phyloP scores from a whole-genome alignment of 1,140 invertebrate genomes.

The Drosophila insularis region DNA sequence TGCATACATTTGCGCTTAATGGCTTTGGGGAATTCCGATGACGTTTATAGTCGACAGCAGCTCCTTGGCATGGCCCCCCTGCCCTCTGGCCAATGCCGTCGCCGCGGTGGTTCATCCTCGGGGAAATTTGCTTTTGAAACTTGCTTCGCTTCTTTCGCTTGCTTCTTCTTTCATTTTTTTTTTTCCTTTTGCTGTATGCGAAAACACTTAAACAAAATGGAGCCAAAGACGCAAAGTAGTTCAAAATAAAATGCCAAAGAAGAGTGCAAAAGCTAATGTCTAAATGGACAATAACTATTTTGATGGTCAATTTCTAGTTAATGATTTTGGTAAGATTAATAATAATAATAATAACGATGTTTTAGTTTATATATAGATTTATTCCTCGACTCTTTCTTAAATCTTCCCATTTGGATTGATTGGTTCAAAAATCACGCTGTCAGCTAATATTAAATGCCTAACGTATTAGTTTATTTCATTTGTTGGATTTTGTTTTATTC shows the following conservation, averaged over 20 bases:
- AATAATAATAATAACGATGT: too few species aligned
- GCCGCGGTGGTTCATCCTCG: constrained; percentile 56
- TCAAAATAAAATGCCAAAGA: background rate
- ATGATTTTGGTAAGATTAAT: too few species aligned
- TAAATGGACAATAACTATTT: background rate
- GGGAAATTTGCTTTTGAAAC: constrained; percentile 78
- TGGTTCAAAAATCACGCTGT: too few species aligned
- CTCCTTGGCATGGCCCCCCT: background rate
- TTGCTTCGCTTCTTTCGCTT: constrained; percentile 34
- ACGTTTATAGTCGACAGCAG: constrained; percentile 73
- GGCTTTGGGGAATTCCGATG: constrained; percentile 79
- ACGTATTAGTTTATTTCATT: background rate
- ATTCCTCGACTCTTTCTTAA: too few species aligned
- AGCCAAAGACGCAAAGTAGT: background rate
- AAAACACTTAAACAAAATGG: constrained; percentile 7
- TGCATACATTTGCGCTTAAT: constrained; percentile 80
- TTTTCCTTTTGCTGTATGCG: background rate
- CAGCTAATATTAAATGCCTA: too few species aligned
- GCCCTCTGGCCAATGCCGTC: constrained; percentile 18
- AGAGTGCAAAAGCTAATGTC: background rate
- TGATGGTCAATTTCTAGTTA: background rate
- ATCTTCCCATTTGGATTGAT: too few species aligned
- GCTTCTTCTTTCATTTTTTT: background rate
- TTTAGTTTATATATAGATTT: too few species aligned
- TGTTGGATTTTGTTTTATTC: background rate